Evolutionary conservation across 2,113 vertebrate genomes (phyloP).

Genomic region (Thinocorus orbignyianus): DNA sequence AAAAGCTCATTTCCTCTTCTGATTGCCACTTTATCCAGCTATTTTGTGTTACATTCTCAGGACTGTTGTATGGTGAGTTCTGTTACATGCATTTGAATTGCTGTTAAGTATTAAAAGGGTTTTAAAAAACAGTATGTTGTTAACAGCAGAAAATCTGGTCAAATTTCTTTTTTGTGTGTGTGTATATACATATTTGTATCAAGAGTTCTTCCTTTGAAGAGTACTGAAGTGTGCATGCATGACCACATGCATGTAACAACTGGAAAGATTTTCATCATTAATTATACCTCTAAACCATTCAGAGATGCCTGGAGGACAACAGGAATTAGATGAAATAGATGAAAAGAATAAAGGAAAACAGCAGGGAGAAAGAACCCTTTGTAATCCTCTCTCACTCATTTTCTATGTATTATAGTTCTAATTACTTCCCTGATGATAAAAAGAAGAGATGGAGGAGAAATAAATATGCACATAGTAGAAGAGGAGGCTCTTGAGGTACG

Average conservation of each 20-base stretch:
- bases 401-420: slow-evolving; percentile 24
- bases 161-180: neutral
- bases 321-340: slow-evolving; percentile 49
- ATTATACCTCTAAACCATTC: slow-evolving; percentile 49
- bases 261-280: slow-evolving; percentile 55
- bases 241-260: slow-evolving; percentile 48
- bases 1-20: slow-evolving; percentile 74
- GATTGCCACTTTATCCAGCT: slow-evolving; percentile 69
- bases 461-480: neutral
- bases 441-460: neutral
- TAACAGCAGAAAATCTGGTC: neutral
- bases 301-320: slow-evolving; percentile 49
- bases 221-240: neutral
- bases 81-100: neutral
- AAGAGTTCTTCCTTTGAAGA: slow-evolving; percentile 39
- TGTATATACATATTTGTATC: neutral
- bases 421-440: slow-evolving; percentile 34
- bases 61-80: neutral
- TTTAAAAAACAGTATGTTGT: neutral
- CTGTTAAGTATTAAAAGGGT: neutral
- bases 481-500: neutral
- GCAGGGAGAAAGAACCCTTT: slow-evolving; percentile 1
- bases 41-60: slow-evolving; percentile 57
- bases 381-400: slow-evolving; percentile 14
- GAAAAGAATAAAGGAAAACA: slow-evolving; percentile 46